Conservation (phyloP, 2,113 vertebrate genomes). For the Ptychochromis oligacanthus region DNA sequence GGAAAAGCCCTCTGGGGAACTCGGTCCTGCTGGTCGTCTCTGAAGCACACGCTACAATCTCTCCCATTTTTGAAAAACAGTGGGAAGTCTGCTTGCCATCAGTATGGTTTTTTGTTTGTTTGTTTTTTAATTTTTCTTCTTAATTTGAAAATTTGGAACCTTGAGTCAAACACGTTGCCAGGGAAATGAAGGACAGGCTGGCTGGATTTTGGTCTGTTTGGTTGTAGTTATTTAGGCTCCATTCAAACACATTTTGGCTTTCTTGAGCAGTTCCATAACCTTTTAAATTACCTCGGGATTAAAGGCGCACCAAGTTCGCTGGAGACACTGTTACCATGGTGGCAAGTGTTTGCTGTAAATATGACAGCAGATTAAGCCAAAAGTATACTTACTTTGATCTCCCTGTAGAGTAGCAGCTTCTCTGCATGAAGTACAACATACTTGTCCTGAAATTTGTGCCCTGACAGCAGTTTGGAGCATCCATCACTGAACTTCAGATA, state of each 20-base stretch:
- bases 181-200: conserved; percentile 8
- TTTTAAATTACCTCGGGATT: not conserved
- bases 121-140: too few species aligned
- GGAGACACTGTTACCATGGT: not conserved
- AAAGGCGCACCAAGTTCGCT: not conserved
- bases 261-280: conserved; percentile 17
- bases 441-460: conserved; percentile 94
- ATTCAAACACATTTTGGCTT: conserved; percentile 17
- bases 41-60: not conserved
- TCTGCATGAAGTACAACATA: conserved; percentile 86
- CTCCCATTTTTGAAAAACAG: not conserved
- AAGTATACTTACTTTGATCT: conserved; percentile 85
- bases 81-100: conserved; percentile 13
- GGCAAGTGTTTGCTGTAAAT: conserved; percentile 19
- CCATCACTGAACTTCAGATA: conserved; percentile 90
- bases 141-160: conserved; percentile 32
- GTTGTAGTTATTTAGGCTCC: not conserved
- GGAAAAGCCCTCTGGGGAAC: conserved; percentile 49
- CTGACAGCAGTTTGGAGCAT: conserved; percentile 90
- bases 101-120: not conserved
- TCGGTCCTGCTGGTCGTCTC: conserved; percentile 28
- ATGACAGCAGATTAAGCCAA: not conserved
- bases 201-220: not conserved
- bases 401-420: conserved; percentile 90
- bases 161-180: not conserved